Base-by-base conservation (phyloP, 2,888 invertebrate genomes). In the Loripinus fragilis region DNA sequence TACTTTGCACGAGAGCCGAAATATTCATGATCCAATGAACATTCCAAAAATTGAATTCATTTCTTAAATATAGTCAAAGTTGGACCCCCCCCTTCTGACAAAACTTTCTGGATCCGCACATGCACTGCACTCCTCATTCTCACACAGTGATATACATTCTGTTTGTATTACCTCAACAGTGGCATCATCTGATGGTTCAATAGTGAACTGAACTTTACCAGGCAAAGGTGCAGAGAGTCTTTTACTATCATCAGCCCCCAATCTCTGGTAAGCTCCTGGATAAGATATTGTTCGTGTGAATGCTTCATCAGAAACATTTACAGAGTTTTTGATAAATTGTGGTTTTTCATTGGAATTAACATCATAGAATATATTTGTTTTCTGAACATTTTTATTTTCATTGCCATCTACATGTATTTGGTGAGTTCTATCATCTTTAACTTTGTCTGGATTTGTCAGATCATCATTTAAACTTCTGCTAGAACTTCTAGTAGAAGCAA, bases 211-310 rank as follows among this genome's bases (percentile, higher is more conserved):
- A 30, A 60, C 60, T 0, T 42, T 23, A 1, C 48, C 45, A 45
- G 79, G 65, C 2, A 80, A 52, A 10, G 75, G 79, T 70, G 73
- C 72, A 2, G 79, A 80, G 25, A 25, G 33, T 52, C 79, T 68
- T 52, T 80, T 80, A n/a, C n/a, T n/a, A 33, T 65, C 48, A 38
- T 70, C 79, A 7, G 45, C 55, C 10, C 72, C 55, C 25, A 65
- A 50, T 45, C 45, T 33, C 55, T 73, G 52, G 7, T 66, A 38
- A 10, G 50, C 48, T 28, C 66, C 65, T n/a, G 76, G 79, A 35
- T 70, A 76, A n/a, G 76, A 80, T 15, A 73, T 55, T 66, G 76
- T 75, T 25, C 76, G 60, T 10, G 60, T 60, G 17, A 33, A 12
- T 20, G 20, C 25, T 25, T 23, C 23, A 52, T 52, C 52, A 25